phyloP scores from a whole-genome alignment of 2,113 vertebrate species.

The Prionailurus viverrinus region DNA sequence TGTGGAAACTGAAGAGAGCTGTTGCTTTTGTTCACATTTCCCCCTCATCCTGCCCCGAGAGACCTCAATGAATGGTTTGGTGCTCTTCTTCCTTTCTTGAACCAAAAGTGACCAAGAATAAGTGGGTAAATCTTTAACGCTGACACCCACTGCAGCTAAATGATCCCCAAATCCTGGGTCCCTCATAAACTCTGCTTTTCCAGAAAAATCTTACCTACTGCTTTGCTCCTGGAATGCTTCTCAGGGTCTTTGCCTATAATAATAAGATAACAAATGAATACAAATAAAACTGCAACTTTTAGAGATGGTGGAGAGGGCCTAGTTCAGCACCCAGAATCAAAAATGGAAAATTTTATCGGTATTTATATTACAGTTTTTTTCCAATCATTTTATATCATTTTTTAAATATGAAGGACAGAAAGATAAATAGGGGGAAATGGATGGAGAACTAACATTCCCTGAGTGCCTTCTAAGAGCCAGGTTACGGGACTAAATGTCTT shows the following conservation, averaged over 20 bases:
- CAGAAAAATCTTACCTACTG: constrained; percentile 53
- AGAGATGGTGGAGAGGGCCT: constrained; percentile 4
- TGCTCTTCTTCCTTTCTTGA: constrained; percentile 20
- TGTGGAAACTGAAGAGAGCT: background rate
- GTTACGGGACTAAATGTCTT: constrained; percentile 50
- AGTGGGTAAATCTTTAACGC: constrained; percentile 55
- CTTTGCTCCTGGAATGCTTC: constrained; percentile 45
- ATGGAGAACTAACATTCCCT: constrained; percentile 50
- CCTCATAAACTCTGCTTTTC: background rate
- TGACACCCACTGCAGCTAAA: background rate
- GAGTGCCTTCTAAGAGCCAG: constrained; percentile 44
- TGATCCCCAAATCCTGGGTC: constrained; percentile 6
- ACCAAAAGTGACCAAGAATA: constrained; percentile 27
- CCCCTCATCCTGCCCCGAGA: background rate
- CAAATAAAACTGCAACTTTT: constrained; percentile 56
- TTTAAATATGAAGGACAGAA: constrained; percentile 17
- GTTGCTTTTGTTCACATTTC: constrained; percentile 41
- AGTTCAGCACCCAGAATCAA: background rate
- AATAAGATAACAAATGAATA: constrained; percentile 51
- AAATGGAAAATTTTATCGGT: background rate
- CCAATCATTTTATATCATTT: constrained; percentile 22
- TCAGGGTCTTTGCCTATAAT: constrained; percentile 32
- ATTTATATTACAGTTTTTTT: constrained; percentile 57
- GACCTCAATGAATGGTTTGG: background rate
- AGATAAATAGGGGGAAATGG: constrained; percentile 34